Conservation (phyloP, 1,140 invertebrate genomes). For the Drosophila ercepeae region DNA sequence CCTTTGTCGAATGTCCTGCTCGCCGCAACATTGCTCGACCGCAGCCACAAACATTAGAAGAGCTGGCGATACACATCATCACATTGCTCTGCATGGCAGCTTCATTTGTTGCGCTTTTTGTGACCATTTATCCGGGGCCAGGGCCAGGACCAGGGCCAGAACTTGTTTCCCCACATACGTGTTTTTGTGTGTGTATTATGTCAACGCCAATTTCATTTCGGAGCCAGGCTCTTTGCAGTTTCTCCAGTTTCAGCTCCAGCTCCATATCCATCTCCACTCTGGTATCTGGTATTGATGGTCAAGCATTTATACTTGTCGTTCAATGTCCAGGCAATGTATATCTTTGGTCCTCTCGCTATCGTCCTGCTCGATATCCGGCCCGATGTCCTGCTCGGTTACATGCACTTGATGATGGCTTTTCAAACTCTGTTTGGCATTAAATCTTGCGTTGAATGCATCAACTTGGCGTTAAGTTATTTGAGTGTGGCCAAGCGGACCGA, state of each 20-base stretch:
- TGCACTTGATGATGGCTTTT: conserved; percentile 71
- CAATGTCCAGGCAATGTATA: conserved; percentile 62
- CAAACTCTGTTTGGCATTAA: conserved; percentile 68
- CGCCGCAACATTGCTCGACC: conserved; percentile 50
- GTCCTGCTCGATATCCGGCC: conserved; percentile 15
- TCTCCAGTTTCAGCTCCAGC: conserved; percentile 5
- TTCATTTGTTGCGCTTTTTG: conserved; percentile 55
- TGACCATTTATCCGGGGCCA: conserved; percentile 42
- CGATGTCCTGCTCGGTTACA: conserved; percentile 53
- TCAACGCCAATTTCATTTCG: conserved; percentile 62
- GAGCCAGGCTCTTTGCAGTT: conserved; percentile 24
- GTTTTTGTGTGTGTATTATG: conserved; percentile 27
- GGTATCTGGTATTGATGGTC: conserved; percentile 68
- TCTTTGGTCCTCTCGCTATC: conserved; percentile 20
- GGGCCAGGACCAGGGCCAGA: background rate
- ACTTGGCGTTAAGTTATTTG: conserved; percentile 75
- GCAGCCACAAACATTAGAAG: conserved; percentile 65
- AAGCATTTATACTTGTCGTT: conserved; percentile 74
- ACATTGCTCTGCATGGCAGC: conserved; percentile 33
- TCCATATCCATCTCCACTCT: conserved; percentile 21
- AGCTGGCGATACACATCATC: conserved; percentile 54
- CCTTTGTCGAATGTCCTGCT: conserved; percentile 10
- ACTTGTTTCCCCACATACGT: conserved; percentile 3
- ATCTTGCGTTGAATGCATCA: conserved; percentile 58
- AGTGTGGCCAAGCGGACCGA: conserved; percentile 57